phyloP scores from a whole-genome alignment of 2,888 invertebrate genomes.

The Chymomyza fuscimana region DNA sequence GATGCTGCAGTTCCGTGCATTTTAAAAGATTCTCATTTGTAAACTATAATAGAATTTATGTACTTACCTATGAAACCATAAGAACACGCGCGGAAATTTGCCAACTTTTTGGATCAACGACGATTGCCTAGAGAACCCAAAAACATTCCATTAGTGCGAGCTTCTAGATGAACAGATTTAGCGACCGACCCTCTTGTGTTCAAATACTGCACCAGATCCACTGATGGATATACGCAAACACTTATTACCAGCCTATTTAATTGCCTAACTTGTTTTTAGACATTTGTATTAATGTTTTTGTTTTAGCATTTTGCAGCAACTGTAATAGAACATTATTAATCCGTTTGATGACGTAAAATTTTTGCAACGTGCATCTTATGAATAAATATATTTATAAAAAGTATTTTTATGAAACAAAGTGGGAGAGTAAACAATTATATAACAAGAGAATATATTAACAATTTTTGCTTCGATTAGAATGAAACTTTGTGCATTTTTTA shows the following conservation, averaged over 20 bases:
- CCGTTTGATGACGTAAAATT: constrained; percentile 53
- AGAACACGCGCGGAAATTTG: background rate
- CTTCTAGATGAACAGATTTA: constrained; percentile 45
- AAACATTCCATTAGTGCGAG: background rate
- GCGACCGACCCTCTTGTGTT: constrained; percentile 56
- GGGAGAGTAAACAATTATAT: constrained; percentile 49
- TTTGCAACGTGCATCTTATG: constrained; percentile 67
- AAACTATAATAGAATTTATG: background rate
- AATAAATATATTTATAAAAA: constrained; percentile 55
- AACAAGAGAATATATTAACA: constrained; percentile 48
- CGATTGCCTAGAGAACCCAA: background rate
- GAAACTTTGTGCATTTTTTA: constrained; percentile 70
- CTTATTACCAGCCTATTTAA: background rate
- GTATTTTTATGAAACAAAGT: constrained; percentile 65
- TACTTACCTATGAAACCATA: background rate
- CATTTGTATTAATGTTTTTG: constrained; percentile 18
- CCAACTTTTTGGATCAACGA: no score
- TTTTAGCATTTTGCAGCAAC: constrained; percentile 26
- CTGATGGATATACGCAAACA: background rate
- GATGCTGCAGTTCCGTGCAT: constrained; percentile 3
- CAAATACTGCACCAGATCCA: constrained; percentile 21
- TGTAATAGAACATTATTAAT: constrained; percentile 13
- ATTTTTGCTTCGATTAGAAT: constrained; percentile 70
- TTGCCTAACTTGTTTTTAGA: constrained; percentile 13
- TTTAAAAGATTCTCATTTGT: constrained; percentile 1